Base-by-base conservation (phyloP, 2,888 invertebrate species). In the Cheilosia pagana region DNA sequence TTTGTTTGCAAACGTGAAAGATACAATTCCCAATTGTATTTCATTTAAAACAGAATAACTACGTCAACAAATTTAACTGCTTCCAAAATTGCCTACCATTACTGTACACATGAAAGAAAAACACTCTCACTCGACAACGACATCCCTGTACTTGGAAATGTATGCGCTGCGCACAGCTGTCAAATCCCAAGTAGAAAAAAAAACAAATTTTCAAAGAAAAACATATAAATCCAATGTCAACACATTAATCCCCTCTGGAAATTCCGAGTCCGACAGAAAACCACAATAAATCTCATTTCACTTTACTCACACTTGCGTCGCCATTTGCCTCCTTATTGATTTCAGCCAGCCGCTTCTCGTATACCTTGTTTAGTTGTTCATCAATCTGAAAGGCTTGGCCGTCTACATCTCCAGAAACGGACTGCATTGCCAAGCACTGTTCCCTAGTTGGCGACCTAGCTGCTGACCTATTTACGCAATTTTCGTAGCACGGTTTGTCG, bases 331-430 rank as follows among this genome's bases (percentile, higher is more conserved):
- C 89, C 28, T 89, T 88, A 70, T 95, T 94, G 52, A 95, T 92
- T 62, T 93, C 91, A 41, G 92, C 91, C 90, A 96, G 92, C 79
- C 94, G 93, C 45, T 93, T 92, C 87, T 95, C 94, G 88, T 95
- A 96, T 0, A 94, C 92, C 68, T 92, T 90, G 88, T 94, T 94
- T 86, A 96, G 94, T 76, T 95, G 93, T 57, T 92, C 91, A 55
- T 88, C 89, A 25, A 90, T 86, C 48, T 86, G 62, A 0, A 81
- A 71, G 14, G 88, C 87, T 3, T 88, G 86, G 39, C 87, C 87
- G 3, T 88, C 88, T 4, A 43, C n/a, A 31, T 52, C 68, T 16
- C 52, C 72, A 31, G 52, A 50, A 16, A 45, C 52, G 78, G 39
- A 52, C 72, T 62, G 31, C 10, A 75, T 59, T 1, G 71, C 60